Base-by-base conservation (phyloP, 2,113 vertebrate species). In the Gnathonemus echidnorhynchus region DNA sequence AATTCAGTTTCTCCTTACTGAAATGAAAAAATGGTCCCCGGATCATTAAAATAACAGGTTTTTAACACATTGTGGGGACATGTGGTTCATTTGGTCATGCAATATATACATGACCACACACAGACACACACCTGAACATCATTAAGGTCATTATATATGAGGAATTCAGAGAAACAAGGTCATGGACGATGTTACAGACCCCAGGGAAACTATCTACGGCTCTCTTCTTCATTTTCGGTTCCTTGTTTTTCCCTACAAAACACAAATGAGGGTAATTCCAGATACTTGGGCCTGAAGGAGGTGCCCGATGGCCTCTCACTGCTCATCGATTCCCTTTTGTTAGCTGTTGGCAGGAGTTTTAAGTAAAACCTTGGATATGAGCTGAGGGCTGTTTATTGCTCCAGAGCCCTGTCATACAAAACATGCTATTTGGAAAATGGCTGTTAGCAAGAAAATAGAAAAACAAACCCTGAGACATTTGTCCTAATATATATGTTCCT, bases 231-330 rank as follows among this genome's bases (percentile, higher is more conserved):
- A 70, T 42, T 80, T 80, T 80, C 35, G 0, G 35, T 80, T 35
- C 74, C 74, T 39, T 0, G 17, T 80, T 42, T 31, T 80, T 80
- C 13, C 74, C 15, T 39, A 15, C 35, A 13, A 80, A 80, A 39
- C 74, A 80, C 74, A 80, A 80, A 80, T 80, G 74, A 42, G 74
- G 74, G 74, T 80, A 35, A 80, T 39, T 80, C 74, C 74, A 35
- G 13, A 80, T 3, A 39, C 74, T 15, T 6, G 5, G 35, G 74
- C 31, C 74, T 80, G 74, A 42, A 19, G 35, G 15, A 35, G 35
- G 1, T 2, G 62, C 15, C 74, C 8, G 35, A 17, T 17, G 74
- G 31, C 1, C 74, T 6, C 74, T 80, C 13, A 2, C 35, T 39
- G 4, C 35, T 80, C 31, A 42, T 39, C n/a, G 35, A 80, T 42